Conservation (phyloP, 2,888 invertebrate genomes). For the Pollenia griseotomentosa region DNA sequence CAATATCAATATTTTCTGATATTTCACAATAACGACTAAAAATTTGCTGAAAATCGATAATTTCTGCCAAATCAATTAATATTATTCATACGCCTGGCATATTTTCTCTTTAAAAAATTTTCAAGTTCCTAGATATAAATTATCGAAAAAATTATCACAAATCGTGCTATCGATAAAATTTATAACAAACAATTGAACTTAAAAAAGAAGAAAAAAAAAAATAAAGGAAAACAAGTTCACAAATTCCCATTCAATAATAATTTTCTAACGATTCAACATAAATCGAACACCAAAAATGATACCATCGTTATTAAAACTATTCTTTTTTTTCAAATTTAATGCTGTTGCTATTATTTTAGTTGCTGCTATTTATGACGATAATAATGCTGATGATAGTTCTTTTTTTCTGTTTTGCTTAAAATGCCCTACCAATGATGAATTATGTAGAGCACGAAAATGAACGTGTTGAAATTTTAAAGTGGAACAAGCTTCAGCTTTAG, state of each 20-base stretch:
- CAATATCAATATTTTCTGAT: too few species aligned
- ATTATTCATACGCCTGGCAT: too few species aligned
- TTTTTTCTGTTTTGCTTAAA: conserved; percentile 48
- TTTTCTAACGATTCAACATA: conserved; percentile 57
- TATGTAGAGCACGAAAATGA: conserved; percentile 83
- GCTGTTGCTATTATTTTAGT: conserved; percentile 19
- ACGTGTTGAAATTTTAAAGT: conserved; percentile 76
- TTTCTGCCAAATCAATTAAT: too few species aligned
- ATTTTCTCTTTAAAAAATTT: too few species aligned
- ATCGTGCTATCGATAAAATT: conserved; percentile 60
- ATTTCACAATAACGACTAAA: too few species aligned
- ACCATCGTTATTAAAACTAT: conserved; percentile 49
- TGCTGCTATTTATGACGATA: conserved; percentile 78
- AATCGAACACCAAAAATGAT: conserved; percentile 54
- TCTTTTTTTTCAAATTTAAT: neutral
- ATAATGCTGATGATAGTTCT: conserved; percentile 73
- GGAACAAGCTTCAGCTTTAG: conserved; percentile 58
- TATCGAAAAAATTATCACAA: conserved; percentile 40
- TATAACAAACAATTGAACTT: conserved; percentile 5
- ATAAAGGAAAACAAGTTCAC: neutral
- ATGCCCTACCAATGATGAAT: conserved; percentile 79
- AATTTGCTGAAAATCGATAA: too few species aligned
- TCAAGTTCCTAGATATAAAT: conserved; percentile 6
- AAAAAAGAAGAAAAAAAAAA: neutral
- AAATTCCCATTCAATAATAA: conserved; percentile 53